Evolutionary conservation across 2,888 invertebrate genomes (phyloP), one percentile per base, ranked within the genome.

Genomic region (Caenorhabditis panamensis): DNA sequence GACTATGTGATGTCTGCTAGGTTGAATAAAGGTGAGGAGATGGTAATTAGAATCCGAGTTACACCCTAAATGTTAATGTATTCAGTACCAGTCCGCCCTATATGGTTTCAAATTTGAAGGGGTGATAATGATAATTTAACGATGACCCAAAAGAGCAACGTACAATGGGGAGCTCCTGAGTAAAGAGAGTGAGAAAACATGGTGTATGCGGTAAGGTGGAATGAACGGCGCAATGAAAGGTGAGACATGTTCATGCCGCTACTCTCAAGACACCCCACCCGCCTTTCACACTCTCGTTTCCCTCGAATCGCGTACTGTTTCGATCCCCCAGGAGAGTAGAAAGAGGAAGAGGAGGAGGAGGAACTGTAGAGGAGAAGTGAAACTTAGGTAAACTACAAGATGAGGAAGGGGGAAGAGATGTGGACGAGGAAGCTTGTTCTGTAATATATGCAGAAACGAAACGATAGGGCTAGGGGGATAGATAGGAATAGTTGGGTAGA

Each of bases 381-480:
- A 68, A 76, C 62, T 62, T 75, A 62, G 62, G 76, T 75, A 75
- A 75, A 75, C 75, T 75, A 61, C 36, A 58, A 64, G 47, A 59
- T 59, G 75, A 62, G 62, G 62, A 68, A 47, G 20, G 26, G 31
- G 31, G 41, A 47, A 51, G 31, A 51, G 59, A 53, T n/a, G n/a
- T n/a, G n/a, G n/a, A n/a, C n/a, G n/a, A 24, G 16, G 61, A 78
- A 78, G 71, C 78, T 71, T 71, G 78, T 78, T 78, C 59, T 78
- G 54, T 78, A 78, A 78, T 78, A 78, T 78, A 78, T 78, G 78
- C 78, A 78, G 61, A 75, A 78, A 71, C 78, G 59, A 61, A 59
- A n/a, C 36, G 44, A 62, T 22, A 24, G 59, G 51, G n/a, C 37
- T 13, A 26, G 18, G 41, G 36, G 51, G 47, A 41, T 37, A n/a